Percentiles rank a stretch among this genome's conserved stretches.
These are phyloP conservation scores for Conchocele bisecta DNA, from an alignment of 2,888 invertebrate genomes.

Conservation along the genomic window DNA sequence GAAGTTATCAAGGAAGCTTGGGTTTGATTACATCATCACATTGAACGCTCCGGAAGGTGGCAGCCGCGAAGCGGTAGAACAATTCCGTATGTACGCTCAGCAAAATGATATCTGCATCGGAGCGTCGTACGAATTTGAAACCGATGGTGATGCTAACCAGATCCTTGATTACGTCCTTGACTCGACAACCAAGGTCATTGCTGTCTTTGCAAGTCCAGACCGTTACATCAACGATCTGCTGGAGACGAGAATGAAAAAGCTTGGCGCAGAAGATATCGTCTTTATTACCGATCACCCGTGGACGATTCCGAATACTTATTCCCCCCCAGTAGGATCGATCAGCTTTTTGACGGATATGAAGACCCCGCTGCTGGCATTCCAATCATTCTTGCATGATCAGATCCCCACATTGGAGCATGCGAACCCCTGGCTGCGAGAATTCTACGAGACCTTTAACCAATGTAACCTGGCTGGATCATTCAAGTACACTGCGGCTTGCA, in stretches of 20 bases:
- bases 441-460: constrained; percentile 64
- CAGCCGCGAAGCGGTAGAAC: constrained; percentile 61
- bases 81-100: constrained; percentile 64
- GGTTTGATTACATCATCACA: constrained; percentile 74
- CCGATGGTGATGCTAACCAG: constrained; percentile 67
- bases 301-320: constrained; percentile 41
- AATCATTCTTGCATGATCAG: constrained; percentile 28
- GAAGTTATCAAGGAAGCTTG: constrained; percentile 63
- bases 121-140: constrained; percentile 73
- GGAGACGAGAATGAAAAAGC: constrained; percentile 43
- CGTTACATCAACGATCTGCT: constrained; percentile 66
- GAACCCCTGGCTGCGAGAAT: constrained; percentile 78
- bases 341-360: constrained; percentile 37
- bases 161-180: constrained; percentile 67
- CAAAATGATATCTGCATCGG: constrained; percentile 71
- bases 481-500: constrained; percentile 45
- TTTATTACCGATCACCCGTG: constrained; percentile 73
- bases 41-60: constrained; percentile 72
- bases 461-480: constrained; percentile 67
- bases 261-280: constrained; percentile 43
- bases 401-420: constrained; percentile 21
- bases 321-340: constrained; percentile 20
- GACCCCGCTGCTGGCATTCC: constrained; percentile 20
- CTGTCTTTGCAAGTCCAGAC: constrained; percentile 73
- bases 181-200: constrained; percentile 73